Conservation (phyloP, 1,140 invertebrate species). For the Caerostris darwini region DNA sequence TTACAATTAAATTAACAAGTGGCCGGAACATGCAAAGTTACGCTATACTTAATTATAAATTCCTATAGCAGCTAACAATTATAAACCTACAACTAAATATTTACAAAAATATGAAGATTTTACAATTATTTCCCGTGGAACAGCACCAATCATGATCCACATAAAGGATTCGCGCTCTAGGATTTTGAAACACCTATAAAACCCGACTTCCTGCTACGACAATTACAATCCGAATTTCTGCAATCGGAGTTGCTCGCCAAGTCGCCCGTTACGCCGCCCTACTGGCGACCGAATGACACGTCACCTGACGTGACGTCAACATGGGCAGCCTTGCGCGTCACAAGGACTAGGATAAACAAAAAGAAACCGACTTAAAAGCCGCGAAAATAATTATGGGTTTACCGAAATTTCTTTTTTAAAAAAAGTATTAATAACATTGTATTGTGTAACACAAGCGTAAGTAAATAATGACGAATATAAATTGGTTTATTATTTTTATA, state of each 20-base stretch:
- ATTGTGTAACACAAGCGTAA: background rate
- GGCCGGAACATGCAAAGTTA: slow-evolving; percentile 23
- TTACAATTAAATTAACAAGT: slow-evolving; percentile 69
- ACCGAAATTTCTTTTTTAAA: background rate
- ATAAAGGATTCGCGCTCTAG: background rate
- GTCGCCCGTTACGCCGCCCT: slow-evolving; percentile 71
- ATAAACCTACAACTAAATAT: background rate
- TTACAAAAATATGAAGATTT: background rate
- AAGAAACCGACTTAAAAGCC: background rate
- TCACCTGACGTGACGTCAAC: slow-evolving; percentile 75
- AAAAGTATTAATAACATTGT: background rate
- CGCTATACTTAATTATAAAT: background rate
- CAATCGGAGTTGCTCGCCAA: slow-evolving; percentile 57
- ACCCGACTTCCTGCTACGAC: background rate
- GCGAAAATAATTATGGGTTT: background rate
- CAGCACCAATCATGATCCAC: background rate
- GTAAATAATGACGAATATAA: background rate
- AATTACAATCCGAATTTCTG: background rate
- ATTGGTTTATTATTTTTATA: background rate
- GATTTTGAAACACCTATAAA: background rate
- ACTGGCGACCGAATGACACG: slow-evolving; percentile 75
- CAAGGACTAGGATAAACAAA: background rate
- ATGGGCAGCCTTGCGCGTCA: background rate
- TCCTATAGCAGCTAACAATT: background rate
- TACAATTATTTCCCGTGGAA: background rate